phyloP scores from a whole-genome alignment of 2,797 vertebrate genomes.

The Brotogeris chrysoptera region DNA sequence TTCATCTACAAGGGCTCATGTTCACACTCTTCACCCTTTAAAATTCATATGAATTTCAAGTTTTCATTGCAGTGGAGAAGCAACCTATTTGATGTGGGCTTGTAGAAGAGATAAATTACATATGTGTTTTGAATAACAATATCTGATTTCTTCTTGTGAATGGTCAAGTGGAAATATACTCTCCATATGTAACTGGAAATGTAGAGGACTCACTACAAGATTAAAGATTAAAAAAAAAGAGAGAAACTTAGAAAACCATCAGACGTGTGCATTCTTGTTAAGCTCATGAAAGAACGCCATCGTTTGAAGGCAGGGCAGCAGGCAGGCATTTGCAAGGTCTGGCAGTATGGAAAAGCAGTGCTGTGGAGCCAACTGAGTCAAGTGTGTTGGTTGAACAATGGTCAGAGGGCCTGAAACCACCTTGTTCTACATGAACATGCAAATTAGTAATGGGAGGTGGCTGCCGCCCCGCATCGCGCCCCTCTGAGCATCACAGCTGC shows the following conservation, averaged over 20 bases:
- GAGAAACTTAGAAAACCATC: not conserved
- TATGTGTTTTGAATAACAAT: constrained; percentile 53
- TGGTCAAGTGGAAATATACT: constrained; percentile 7
- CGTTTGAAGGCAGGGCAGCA: not conserved
- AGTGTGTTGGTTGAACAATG: not conserved
- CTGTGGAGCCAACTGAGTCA: not conserved
- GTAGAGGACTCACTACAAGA: not conserved
- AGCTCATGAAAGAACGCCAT: not conserved
- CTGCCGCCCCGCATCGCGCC: rapidly evolving
- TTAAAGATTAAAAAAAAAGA: not conserved
- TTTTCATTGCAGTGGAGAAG: not conserved
- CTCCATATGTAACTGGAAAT: not conserved
- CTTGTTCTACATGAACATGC: not conserved
- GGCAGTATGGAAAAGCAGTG: not conserved
- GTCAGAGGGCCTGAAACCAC: not conserved
- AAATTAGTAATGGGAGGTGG: not conserved
- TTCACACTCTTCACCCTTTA: constrained; percentile 1
- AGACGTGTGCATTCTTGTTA: not conserved
- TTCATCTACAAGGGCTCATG: constrained; percentile 14
- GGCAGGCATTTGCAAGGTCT: not conserved
- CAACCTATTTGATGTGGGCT: constrained; percentile 46
- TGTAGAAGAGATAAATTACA: constrained; percentile 21
- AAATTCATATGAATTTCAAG: constrained; percentile 26
- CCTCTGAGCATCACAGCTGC: not conserved
- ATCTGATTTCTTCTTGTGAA: constrained; percentile 2